phyloP scores from a whole-genome alignment of 2,797 vertebrate genomes.

The Myiotriccus ornatus region DNA sequence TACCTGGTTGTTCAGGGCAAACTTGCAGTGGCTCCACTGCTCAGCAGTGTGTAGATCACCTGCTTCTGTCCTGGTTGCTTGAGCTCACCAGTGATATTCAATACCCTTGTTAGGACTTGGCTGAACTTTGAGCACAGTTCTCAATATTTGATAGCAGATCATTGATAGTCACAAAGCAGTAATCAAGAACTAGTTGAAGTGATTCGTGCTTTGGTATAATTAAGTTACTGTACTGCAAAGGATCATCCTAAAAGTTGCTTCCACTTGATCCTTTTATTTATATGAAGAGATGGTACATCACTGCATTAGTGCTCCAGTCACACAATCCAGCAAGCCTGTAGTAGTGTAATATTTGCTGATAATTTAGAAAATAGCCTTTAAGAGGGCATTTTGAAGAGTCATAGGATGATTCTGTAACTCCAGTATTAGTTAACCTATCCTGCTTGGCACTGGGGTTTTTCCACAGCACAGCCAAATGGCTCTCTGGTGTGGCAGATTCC shows the following conservation, averaged over 20 bases:
- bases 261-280: background rate
- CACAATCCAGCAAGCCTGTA: background rate
- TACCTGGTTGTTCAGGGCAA: background rate
- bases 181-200: background rate
- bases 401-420: background rate
- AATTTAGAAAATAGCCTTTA: background rate
- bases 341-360: background rate
- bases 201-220: background rate
- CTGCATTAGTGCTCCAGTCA: background rate
- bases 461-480: background rate
- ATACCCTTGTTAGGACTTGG: background rate
- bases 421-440: background rate
- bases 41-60: background rate
- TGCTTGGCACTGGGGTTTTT: background rate
- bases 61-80: background rate
- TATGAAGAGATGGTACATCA: background rate
- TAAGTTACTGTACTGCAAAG: background rate
- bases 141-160: background rate
- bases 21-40: background rate
- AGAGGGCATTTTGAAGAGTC: background rate
- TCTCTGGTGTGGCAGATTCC: background rate
- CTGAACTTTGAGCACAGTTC: slow-evolving; percentile 1
- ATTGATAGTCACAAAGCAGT: background rate
- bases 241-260: background rate
- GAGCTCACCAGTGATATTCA: background rate